Evolutionary conservation across 92 coral and sea anemone genomes (phyloP).

Genomic region (Heteractis magnifica): DNA sequence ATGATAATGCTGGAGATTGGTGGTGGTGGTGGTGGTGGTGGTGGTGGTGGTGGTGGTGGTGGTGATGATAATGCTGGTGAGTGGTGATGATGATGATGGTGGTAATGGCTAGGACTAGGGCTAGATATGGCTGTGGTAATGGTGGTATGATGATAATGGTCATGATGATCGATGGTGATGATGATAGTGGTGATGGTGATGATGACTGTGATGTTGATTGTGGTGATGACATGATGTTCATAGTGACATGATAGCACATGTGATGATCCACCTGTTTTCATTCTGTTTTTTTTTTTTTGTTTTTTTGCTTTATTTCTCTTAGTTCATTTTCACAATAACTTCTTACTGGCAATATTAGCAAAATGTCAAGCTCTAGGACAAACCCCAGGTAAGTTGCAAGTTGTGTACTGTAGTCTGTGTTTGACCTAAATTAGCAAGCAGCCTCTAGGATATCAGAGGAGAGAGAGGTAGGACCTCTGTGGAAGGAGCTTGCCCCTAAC

Average conservation of each 20-base stretch:
- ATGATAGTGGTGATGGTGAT: background rate
- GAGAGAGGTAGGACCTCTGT: too few relatives aligned
- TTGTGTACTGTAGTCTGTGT: background rate
- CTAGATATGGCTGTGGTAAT: too few relatives aligned
- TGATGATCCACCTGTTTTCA: background rate
- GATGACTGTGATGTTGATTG: background rate
- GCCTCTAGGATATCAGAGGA: too few relatives aligned
- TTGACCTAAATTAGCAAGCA: background rate
- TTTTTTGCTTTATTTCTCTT: constrained; percentile 8
- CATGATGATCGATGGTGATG: background rate
- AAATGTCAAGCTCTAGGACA: constrained; percentile 95
- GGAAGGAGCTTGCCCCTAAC: too few relatives aligned
- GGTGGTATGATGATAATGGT: background rate
- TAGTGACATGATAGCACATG: background rate
- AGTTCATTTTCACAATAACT: constrained; percentile 91
- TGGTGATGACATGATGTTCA: background rate
- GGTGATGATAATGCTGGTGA: background rate
- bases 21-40: background rate
- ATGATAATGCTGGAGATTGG: background rate
- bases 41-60: background rate
- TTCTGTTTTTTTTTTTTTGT: background rate
- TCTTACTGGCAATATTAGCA: constrained; percentile 88
- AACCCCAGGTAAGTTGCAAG: constrained; percentile 55
- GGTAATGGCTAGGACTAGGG: too few relatives aligned
- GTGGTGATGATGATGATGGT: background rate